phyloP scores from a whole-genome alignment of 2,888 invertebrate species.

The Drosophila bunnanda region DNA sequence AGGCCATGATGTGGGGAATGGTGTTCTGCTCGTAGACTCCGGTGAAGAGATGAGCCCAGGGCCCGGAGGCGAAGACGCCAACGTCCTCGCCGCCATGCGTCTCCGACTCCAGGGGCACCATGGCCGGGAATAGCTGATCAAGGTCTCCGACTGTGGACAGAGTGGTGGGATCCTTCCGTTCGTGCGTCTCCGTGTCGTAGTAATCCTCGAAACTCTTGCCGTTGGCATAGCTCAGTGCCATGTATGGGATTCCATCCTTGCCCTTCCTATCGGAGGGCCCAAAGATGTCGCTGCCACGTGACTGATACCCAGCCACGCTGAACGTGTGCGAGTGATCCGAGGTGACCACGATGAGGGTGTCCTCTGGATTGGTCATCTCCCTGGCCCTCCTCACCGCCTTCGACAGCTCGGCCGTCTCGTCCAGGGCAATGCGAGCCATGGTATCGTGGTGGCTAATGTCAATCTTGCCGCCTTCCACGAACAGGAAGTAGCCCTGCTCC shows the following conservation, averaged over 20 bases:
- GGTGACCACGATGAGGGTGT: slow-evolving; percentile 92
- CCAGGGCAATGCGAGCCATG: slow-evolving; percentile 80
- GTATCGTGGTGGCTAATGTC: slow-evolving; percentile 82
- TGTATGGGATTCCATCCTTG: slow-evolving; percentile 87
- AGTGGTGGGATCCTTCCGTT: slow-evolving; percentile 72
- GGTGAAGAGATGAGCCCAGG: slow-evolving; percentile 92
- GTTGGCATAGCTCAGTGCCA: slow-evolving; percentile 90
- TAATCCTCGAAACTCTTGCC: slow-evolving; percentile 87
- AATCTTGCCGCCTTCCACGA: slow-evolving; percentile 88
- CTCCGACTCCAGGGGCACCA: slow-evolving; percentile 85
- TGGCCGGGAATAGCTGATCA: slow-evolving; percentile 86
- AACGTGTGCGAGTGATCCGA: slow-evolving; percentile 93
- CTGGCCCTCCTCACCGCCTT: slow-evolving; percentile 89
- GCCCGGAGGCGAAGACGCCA: slow-evolving; percentile 90
- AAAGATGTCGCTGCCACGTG: slow-evolving; percentile 81
- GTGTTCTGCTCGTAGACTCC: slow-evolving; percentile 92
- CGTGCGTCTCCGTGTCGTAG: slow-evolving; percentile 66
- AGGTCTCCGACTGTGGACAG: slow-evolving; percentile 37
- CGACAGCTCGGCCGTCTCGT: slow-evolving; percentile 88
- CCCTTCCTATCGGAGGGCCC: slow-evolving; percentile 74
- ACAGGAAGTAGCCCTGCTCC: slow-evolving; percentile 90
- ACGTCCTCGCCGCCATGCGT: slow-evolving; percentile 93
- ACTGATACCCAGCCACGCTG: slow-evolving; percentile 89
- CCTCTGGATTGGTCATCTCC: slow-evolving; percentile 87
- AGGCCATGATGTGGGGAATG: slow-evolving; percentile 91